Percentiles rank a stretch among this genome's conserved stretches.
Evolutionary conservation across 2,888 invertebrate species (phyloP).

Genomic region (Mechanitis messenoides): DNA sequence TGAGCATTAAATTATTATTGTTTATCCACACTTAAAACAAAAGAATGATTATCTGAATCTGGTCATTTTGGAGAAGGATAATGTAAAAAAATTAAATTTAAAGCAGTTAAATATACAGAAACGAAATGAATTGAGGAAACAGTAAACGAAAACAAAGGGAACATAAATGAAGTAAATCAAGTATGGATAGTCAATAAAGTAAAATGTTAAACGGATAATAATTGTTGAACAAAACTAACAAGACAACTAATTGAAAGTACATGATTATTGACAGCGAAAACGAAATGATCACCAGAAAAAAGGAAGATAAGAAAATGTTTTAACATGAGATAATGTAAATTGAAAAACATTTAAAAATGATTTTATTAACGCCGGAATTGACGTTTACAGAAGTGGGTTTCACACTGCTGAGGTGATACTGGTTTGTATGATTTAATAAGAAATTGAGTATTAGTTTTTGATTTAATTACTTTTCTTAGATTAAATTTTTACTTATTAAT

Average conservation of each 20-base stretch:
- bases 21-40: too few relatives aligned
- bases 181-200: neutral
- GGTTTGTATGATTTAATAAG: neutral
- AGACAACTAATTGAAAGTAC: constrained; percentile 8
- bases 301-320: constrained; percentile 16
- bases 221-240: constrained; percentile 6
- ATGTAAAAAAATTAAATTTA: too few relatives aligned
- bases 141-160: neutral
- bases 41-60: too few relatives aligned
- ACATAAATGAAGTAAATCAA: neutral
- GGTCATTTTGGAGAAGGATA: too few relatives aligned
- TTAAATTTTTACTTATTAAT: too few relatives aligned
- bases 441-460: neutral
- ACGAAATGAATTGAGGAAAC: neutral
- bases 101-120: neutral
- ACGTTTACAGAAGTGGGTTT: constrained; percentile 30
- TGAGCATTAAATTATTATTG: too few relatives aligned
- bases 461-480: too few relatives aligned
- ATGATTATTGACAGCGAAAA: constrained; percentile 13
- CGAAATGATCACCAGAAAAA: constrained; percentile 12
- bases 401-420: constrained; percentile 9
- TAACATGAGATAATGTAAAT: constrained; percentile 35
- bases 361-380: constrained; percentile 30
- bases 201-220: constrained; percentile 4
- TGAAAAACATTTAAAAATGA: constrained; percentile 32